Percentiles rank a stretch among this genome's conserved stretches.
Conservation (phyloP, 1,140 invertebrate species). For the Apocrypta bakeri region DNA sequence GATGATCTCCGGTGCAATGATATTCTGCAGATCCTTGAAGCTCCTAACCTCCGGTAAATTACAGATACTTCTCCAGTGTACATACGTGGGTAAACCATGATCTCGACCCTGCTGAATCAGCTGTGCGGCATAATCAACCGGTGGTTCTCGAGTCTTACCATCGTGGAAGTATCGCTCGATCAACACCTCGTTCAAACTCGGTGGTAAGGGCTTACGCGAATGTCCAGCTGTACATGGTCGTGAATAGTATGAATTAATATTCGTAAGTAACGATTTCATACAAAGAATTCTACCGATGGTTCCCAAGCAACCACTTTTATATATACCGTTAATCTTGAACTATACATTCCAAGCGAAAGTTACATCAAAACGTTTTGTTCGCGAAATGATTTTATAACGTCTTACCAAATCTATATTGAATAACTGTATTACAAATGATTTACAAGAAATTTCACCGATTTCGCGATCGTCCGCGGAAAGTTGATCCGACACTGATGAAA, state of each 20-base stretch:
- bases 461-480: too few species aligned
- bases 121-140: conserved; percentile 88
- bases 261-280: too few species aligned
- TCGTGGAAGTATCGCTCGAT: conserved; percentile 82
- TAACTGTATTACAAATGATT: neutral
- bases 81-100: conserved; percentile 89
- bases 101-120: conserved; percentile 93
- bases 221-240: too few species aligned
- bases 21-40: conserved; percentile 83
- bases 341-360: neutral
- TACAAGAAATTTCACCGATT: too few species aligned
- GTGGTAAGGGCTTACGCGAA: conserved; percentile 66
- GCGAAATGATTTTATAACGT: neutral
- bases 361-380: neutral
- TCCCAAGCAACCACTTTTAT: too few species aligned
- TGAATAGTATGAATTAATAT: too few species aligned
- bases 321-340: neutral
- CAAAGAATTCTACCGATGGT: too few species aligned
- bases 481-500: too few species aligned
- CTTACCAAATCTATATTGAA: neutral
- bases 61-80: conserved; percentile 85
- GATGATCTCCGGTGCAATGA: conserved; percentile 73
- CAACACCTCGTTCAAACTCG: conserved; percentile 72
- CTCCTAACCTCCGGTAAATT: conserved; percentile 78
- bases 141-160: conserved; percentile 80